Percentiles rank a stretch among this genome's conserved stretches.
Evolutionary conservation across 2,888 invertebrate genomes (phyloP).

Genomic region (Andrena bucephala): DNA sequence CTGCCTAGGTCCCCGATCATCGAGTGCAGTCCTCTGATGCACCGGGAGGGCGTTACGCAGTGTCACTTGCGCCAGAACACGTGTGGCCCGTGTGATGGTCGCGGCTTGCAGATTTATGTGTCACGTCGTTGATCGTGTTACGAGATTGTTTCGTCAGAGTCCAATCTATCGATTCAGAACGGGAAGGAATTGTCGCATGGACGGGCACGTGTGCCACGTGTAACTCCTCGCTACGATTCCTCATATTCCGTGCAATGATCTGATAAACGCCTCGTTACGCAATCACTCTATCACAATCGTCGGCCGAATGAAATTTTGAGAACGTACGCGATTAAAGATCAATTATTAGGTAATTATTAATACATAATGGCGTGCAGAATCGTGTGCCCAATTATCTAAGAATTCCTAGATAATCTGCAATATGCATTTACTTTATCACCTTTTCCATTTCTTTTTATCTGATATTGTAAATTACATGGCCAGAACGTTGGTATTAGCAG

Average conservation of each 20-base stretch:
- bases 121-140: conserved; percentile 52
- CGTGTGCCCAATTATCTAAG: neutral
- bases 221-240: neutral
- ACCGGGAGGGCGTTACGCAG: conserved; percentile 20
- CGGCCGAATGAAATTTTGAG: neutral
- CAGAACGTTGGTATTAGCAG: conserved; percentile 13
- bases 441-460: neutral
- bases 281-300: neutral
- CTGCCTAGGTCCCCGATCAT: neutral
- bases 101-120: conserved; percentile 43
- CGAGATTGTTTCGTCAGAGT: conserved; percentile 43
- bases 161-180: conserved; percentile 46
- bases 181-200: conserved; percentile 24
- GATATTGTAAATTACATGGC: neutral
- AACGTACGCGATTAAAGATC: neutral
- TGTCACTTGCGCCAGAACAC: conserved; percentile 37
- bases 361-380: neutral
- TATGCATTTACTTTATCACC: neutral
- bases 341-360: conserved; percentile 1
- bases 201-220: conserved; percentile 30
- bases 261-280: neutral
- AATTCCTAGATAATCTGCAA: neutral
- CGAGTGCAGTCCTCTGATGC: conserved; percentile 20
- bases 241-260: conserved; percentile 1
- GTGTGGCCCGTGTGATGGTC: conserved; percentile 37